A percentile compares a stretch with the other conserved stretches of the same genome.
Conservation (phyloP, 2,888 invertebrate species). For the Tuta absoluta region DNA sequence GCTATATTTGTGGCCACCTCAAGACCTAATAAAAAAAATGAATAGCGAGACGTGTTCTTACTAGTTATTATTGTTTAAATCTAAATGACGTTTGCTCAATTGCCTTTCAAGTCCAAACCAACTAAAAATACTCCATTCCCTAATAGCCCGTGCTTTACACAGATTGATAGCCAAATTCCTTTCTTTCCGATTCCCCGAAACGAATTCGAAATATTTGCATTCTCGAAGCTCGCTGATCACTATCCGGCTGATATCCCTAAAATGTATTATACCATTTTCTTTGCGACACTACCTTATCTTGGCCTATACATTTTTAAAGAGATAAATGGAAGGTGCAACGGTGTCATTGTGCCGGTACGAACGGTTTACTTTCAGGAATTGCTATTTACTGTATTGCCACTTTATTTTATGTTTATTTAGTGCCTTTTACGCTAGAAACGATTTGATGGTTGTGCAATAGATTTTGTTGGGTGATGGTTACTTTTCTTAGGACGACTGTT, state of each 20-base stretch:
- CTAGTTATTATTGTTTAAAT: background rate
- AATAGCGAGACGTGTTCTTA: no score
- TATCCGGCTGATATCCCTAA: conserved; percentile 56
- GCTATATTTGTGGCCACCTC: no score
- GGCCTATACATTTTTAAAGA: conserved; percentile 60
- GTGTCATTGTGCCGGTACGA: conserved; percentile 40
- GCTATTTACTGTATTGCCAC: conserved; percentile 27
- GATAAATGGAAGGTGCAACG: conserved; percentile 53
- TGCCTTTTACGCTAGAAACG: conserved; percentile 5
- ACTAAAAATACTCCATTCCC: conserved; percentile 18
- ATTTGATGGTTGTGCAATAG: conserved; percentile 21
- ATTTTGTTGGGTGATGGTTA: background rate
- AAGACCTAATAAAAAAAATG: no score
- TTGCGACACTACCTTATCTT: conserved; percentile 56
- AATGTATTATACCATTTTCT: conserved; percentile 66
- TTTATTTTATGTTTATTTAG: conserved; percentile 25
- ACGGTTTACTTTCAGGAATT: conserved; percentile 29
- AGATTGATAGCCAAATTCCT: conserved; percentile 24
- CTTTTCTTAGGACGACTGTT: background rate
- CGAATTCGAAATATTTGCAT: conserved; percentile 38
- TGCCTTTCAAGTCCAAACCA: background rate
- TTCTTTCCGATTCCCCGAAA: conserved; percentile 24
- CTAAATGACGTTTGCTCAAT: background rate
- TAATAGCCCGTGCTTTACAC: conserved; percentile 24
- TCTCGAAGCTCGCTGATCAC: conserved; percentile 45